Evolutionary conservation across 2,113 vertebrate genomes (phyloP), one percentile per base, ranked within the genome.

Genomic region (Sinocyclocheilus grahami): DNA sequence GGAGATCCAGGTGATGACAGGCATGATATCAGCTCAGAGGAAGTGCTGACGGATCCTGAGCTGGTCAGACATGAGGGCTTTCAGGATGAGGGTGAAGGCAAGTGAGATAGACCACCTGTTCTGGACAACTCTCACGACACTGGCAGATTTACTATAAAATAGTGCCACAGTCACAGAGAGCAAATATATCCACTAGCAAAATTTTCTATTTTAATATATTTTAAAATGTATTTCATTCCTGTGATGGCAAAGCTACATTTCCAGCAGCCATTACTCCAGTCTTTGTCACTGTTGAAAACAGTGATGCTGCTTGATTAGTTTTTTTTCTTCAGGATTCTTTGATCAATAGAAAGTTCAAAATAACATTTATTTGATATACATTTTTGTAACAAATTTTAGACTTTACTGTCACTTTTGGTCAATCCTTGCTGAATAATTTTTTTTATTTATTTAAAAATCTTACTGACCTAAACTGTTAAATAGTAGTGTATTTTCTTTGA

Each of bases 21-120:
- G 65, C 16, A 22, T 82, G 71, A 74, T 78, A 79, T 81, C 39
- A 88, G 71, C 42, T 13, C 53, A 46, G 65, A 79, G 60, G 51
- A 60, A 46, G 84, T 85, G 85, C 62, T 78, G 89, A 88, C 27
- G 65, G 87, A 86, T 86, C 55, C 37, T 48, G 13, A 46, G 18
- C 51, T 60, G 62, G 65, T 75, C 78, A 71, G 77, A 74, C 71
- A 85, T 82, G 55, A 82, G 84, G 74, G 69, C 67, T 74, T 37
- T 67, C 46, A 30, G 63, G 63, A 51, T 33, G 48, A 82, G 46
- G 33, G 67, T n/a, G 37, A 83, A 60, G 65, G 55, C 75, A 48
- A 48, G 46, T 48, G 46, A 2, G 46, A 48, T 48, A 48, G 9
- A 82, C 60, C 80, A 74, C 82, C 82, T 83, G 82, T 72, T 83